Percentiles rank a stretch among this genome's conserved stretches.
phyloP scores from a whole-genome alignment of 2,113 vertebrate species.

The Furnarius figulus region DNA sequence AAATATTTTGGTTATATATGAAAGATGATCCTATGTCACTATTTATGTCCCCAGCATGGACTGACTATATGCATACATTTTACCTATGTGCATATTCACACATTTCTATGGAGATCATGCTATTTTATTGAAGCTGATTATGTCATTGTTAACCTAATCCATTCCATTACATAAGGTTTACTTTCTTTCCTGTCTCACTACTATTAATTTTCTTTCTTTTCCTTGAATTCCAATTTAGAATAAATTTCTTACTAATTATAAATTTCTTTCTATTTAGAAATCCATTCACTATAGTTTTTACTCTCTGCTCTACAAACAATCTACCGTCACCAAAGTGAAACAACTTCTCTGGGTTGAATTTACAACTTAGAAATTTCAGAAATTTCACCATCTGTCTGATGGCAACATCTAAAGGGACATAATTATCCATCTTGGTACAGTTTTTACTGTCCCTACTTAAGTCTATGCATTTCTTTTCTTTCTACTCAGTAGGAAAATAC shows the following conservation, averaged over 20 bases:
- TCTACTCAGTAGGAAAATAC: background rate
- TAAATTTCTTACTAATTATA: background rate
- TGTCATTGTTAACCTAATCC: background rate
- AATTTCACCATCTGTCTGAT: background rate
- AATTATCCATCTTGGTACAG: background rate
- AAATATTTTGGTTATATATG: background rate
- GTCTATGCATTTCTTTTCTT: background rate
- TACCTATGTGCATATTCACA: background rate
- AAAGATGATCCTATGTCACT: background rate
- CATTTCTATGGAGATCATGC: background rate
- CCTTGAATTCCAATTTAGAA: background rate
- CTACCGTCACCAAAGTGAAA: background rate
- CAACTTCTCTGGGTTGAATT: background rate
- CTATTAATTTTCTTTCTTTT: background rate
- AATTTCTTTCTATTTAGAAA: background rate
- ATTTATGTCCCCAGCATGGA: background rate
- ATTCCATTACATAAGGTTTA: background rate
- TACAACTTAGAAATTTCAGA: background rate
- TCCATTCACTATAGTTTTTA: background rate
- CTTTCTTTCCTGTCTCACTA: background rate
- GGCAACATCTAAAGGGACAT: background rate
- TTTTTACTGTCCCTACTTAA: background rate
- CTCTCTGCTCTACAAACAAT: background rate
- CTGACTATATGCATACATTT: background rate
- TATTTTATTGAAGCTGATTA: background rate